Evolutionary conservation across 30 jellyfish, hydroid and myxozoan genomes (phyloP), one percentile per base, ranked within the genome.

Genomic region (Aurelia sp.): DNA sequence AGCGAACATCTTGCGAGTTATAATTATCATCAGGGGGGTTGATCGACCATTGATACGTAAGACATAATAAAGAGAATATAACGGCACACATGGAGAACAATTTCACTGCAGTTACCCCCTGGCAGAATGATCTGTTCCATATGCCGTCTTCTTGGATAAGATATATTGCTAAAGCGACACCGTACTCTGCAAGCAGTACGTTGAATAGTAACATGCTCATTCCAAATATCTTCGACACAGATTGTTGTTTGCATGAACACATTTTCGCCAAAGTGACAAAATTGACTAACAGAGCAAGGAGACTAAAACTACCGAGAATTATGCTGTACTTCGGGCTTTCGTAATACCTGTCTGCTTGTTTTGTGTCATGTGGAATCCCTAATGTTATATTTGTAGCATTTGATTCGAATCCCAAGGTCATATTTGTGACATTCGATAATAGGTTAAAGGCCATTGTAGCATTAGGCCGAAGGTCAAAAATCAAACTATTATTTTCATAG

Each of bases 121-220:
- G 96, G 58, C 99, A 96, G 77, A 96, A 96, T 2, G 88, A 64
- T 24, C 62, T 80, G 44, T 77, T 80, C 98, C 98, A 93, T 8
- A 77, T 50, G 16, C 78, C 68, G 66, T 81, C 85, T 24, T 88
- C 96, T 35, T 86, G 95, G 35, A 88, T 27, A 63, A 96, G 76
- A 64, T 90, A 90, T 16, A 78, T 77, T 0, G 99, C 96, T 41
- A 96, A 27, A 9, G 97, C 97, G 76, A 90, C 76, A 51, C 99
- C 99, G 51, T 96, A 96, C 52, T 81, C 93, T 4, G 99, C 97
- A 15, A 96, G 72, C 33, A 90, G 74, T 9, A 90, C 73, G 41
- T 91, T 90, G 64, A 96, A 96, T 4, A 96, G 85, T 96, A 96
- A 77, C 87, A 91, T 19, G 53, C 95, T 74, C 86, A 96, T 63